These are phyloP conservation scores for Gadopsis marmoratus DNA, from an alignment of 2,797 vertebrate genomes.

Conservation along the genomic window DNA sequence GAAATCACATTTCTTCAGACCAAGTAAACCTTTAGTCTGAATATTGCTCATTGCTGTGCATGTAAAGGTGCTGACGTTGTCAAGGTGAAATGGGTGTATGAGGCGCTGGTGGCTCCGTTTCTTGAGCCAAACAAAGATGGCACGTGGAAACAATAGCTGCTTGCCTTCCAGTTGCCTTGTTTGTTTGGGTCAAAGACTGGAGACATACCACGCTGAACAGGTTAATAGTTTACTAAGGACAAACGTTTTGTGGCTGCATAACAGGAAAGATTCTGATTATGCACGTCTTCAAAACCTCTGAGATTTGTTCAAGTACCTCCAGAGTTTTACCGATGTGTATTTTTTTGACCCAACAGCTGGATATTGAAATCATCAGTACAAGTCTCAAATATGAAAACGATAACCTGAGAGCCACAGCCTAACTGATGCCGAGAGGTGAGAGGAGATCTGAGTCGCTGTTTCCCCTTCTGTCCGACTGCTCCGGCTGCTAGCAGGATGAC, in stretches of 20 bases:
- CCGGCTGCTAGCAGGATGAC: slow-evolving; percentile 42
- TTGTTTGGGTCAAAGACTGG: background rate
- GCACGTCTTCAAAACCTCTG: background rate
- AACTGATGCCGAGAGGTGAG: slow-evolving; percentile 18
- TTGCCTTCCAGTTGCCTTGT: background rate
- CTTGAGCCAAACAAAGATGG: background rate
- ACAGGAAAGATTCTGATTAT: background rate
- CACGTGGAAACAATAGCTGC: background rate
- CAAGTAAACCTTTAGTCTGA: background rate
- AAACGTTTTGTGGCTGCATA: background rate
- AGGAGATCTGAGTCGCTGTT: slow-evolving; percentile 46
- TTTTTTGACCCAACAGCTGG: background rate
- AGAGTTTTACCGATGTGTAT: background rate
- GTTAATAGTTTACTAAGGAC: background rate
- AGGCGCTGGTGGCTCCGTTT: background rate
- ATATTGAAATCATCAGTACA: background rate
- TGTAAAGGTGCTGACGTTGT: background rate
- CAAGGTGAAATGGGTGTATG: background rate
- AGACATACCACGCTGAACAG: background rate
- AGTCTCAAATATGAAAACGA: slow-evolving; percentile 19
- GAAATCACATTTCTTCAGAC: background rate
- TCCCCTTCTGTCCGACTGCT: slow-evolving; percentile 44
- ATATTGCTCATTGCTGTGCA: background rate
- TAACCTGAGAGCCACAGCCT: background rate
- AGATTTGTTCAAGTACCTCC: background rate